A percentile compares a stretch with the other conserved stretches of the same genome.
These are phyloP conservation scores for Yponomeuta evonymella DNA, from an alignment of 2,888 invertebrate genomes.

Conservation along the genomic window DNA sequence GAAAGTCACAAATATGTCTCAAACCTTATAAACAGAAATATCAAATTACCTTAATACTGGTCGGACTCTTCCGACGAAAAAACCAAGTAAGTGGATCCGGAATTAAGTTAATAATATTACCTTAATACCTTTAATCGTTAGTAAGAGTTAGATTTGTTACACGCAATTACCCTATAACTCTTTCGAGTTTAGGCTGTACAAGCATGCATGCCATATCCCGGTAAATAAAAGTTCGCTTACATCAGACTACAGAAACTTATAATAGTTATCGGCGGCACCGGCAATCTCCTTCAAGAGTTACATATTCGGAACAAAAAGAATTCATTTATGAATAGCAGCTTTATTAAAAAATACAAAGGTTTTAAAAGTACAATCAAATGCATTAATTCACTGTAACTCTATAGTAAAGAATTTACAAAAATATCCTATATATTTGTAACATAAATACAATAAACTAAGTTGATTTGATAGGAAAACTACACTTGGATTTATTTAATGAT, in stretches of 20 bases:
- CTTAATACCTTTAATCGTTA: background rate
- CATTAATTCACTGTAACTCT: slow-evolving; percentile 69
- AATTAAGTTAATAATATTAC: background rate
- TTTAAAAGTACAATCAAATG: slow-evolving; percentile 76
- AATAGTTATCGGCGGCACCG: slow-evolving; percentile 20
- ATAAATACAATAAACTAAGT: slow-evolving; percentile 25
- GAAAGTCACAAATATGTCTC: background rate
- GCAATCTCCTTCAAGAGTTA: slow-evolving; percentile 13
- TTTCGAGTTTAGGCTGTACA: background rate
- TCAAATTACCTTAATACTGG: background rate
- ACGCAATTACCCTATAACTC: background rate
- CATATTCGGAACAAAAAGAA: slow-evolving; percentile 38
- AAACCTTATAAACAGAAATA: background rate
- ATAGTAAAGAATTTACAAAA: slow-evolving; percentile 33
- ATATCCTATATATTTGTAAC: slow-evolving; percentile 51
- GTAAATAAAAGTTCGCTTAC: background rate
- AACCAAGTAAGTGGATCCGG: too few relatives aligned
- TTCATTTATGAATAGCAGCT: slow-evolving; percentile 69
- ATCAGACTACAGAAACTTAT: background rate
- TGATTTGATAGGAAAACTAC: background rate
- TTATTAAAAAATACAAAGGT: slow-evolving; percentile 75
- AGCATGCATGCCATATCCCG: background rate
- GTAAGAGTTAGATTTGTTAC: background rate
- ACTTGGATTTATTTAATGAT: background rate
- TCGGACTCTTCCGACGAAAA: too few relatives aligned